Evolutionary conservation across 1,140 invertebrate genomes (phyloP), one percentile per base, ranked within the genome.

Genomic region (Platorchestia sp.): DNA sequence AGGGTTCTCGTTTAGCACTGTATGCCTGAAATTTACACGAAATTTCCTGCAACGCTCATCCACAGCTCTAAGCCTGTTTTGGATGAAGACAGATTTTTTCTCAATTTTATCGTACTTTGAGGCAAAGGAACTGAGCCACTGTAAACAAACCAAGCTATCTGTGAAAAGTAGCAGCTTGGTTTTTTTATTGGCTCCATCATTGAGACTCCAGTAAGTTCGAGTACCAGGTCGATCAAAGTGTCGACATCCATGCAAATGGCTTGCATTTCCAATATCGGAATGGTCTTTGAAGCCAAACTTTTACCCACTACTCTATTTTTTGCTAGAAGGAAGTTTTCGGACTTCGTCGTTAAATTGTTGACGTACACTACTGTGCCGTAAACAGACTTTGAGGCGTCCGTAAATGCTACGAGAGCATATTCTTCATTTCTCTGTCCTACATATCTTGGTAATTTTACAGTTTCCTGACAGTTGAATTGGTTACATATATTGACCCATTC

Each of bases 401-500:
- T 41, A 14, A 95, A 95, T 0, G 93, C 53, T 41, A 95, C 41
- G 41, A 95, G 43, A 5, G 22, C 16, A 95, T 95, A 95, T 14
- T 45, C 41, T 0, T 45, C 93, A 0, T 42, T 45, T n/a, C 93
- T 16, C 19, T 45, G 41, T 41, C 93, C 93, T 1, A 45, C 1
- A 40, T 40, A n/a, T n/a, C n/a, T 22, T 3, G 45, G 93, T 45
- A 44, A 41, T 0, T 44, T 42, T 1, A 44, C n/a, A 45, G 43
- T n/a, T 6, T 22, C 41, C 22, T 36, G 43, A 7, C 36, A 40
- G 44, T 95, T 95, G 19, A 45, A 10, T 19, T 95, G 93, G 0
- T 95, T 95, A 0, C 36, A 22, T 16, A 95, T 95, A 41, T 95
- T 95, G 10, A 0, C 19, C 93, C 93, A 95, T 45, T 95, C 93